Conservation (phyloP, 2,797 vertebrate genomes). For the Triplophysa yarkandensis region DNA sequence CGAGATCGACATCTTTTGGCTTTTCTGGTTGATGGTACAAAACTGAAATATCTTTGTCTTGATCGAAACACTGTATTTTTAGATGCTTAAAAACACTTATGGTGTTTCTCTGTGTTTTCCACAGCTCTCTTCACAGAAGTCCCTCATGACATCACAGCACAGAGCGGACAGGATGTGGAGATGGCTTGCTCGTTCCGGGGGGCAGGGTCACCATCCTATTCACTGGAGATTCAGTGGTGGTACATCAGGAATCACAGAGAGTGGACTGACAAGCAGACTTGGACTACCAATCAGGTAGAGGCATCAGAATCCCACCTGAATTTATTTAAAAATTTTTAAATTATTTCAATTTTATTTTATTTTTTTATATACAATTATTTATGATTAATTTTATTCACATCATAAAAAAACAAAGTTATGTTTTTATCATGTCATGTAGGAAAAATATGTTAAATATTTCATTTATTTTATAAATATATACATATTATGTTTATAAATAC, state of each 20-base stretch:
- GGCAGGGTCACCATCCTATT: conserved; percentile 88
- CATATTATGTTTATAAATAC: no score
- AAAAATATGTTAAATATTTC: no score
- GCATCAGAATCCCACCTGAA: no score
- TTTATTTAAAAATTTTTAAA: no score
- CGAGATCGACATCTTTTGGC: neutral
- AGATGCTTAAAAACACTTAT: neutral
- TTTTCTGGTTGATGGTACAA: neutral
- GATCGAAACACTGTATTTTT: no score
- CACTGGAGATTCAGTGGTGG: conserved; percentile 99
- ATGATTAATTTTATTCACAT: no score
- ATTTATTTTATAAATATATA: no score
- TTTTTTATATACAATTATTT: no score
- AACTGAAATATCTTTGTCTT: neutral
- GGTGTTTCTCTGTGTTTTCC: conserved; percentile 46
- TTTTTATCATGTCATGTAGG: no score
- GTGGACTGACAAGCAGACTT: conserved; percentile 82
- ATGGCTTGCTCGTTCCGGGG: conserved; percentile 97
- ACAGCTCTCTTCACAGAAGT: conserved; percentile 93
- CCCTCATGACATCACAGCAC: conserved; percentile 87
- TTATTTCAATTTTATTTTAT: no score
- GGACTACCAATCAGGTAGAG: conserved; percentile 83
- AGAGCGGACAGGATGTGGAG: conserved; percentile 91
- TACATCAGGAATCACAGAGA: conserved; percentile 86
- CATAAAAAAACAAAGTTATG: no score